These are phyloP conservation scores for Lucifuga dentata DNA, from an alignment of 2,113 vertebrate species.

Conservation along the genomic window DNA sequence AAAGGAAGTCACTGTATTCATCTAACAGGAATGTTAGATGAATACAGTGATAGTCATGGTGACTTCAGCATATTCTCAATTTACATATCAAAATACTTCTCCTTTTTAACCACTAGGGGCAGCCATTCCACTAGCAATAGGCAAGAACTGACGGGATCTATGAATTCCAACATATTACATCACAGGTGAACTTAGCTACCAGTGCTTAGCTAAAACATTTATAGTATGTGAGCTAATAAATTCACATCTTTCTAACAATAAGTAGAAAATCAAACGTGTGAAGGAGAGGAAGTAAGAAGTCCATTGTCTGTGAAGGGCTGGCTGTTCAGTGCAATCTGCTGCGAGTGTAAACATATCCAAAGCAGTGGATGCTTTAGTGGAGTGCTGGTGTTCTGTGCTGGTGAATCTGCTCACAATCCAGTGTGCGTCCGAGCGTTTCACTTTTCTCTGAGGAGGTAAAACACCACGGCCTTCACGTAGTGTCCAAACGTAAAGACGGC, in stretches of 20 bases:
- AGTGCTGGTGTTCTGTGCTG: slow-evolving; percentile 16
- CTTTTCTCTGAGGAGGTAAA: slow-evolving; percentile 92
- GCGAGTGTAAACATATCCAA: slow-evolving; percentile 74
- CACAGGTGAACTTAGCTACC: too few relatives aligned
- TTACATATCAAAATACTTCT: slow-evolving; percentile 1
- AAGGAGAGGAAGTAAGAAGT: slow-evolving; percentile 2
- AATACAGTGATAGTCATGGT: too few relatives aligned
- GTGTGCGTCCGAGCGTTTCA: slow-evolving; percentile 75
- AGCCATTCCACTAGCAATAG: slow-evolving; percentile 10
- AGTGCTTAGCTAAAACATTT: too few relatives aligned
- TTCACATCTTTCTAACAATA: slow-evolving; percentile 45
- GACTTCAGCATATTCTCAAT: background rate
- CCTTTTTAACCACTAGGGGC: slow-evolving; percentile 28
- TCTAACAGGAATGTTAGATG: too few relatives aligned
- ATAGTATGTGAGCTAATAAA: slow-evolving; percentile 6
- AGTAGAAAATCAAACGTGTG: slow-evolving; percentile 34
- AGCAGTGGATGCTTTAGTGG: slow-evolving; percentile 50
- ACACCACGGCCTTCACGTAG: slow-evolving; percentile 91
- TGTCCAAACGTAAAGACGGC: slow-evolving; percentile 87
- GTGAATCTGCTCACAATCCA: slow-evolving; percentile 23
- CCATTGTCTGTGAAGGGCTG: slow-evolving; percentile 16
- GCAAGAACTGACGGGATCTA: too few relatives aligned
- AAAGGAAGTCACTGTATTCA: too few relatives aligned
- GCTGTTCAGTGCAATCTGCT: slow-evolving; percentile 71
- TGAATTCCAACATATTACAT: too few relatives aligned